Evolutionary conservation across 1,140 invertebrate species (phyloP).

Genomic region (Bombus breviceps): DNA sequence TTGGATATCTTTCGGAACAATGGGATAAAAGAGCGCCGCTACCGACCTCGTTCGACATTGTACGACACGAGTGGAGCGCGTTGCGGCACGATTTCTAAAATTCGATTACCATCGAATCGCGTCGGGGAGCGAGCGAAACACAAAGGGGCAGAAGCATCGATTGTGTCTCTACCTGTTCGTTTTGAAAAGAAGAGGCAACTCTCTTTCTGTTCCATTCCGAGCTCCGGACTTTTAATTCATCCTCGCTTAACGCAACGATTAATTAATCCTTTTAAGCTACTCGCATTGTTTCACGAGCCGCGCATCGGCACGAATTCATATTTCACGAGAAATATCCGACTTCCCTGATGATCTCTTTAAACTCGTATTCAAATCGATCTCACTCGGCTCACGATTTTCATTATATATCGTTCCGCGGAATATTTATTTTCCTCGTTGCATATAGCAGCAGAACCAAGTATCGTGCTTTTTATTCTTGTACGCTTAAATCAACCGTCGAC

Average conservation of each 20-base stretch:
- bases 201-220: background rate
- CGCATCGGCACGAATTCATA: background rate
- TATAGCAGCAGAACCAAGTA: too few relatives aligned
- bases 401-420: background rate
- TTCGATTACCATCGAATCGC: constrained; percentile 40
- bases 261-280: constrained; percentile 28
- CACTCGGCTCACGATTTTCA: background rate
- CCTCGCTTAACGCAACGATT: constrained; percentile 19
- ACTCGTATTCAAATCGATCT: background rate
- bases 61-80: constrained; percentile 17
- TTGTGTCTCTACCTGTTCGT: constrained; percentile 12
- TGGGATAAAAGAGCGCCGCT: constrained; percentile 6
- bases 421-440: too few relatives aligned
- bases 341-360: background rate
- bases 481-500: background rate
- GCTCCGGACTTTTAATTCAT: constrained; percentile 11
- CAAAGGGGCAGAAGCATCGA: constrained; percentile 12
- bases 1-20: constrained; percentile 37
- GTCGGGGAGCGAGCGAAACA: background rate
- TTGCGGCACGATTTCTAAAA: constrained; percentile 47
- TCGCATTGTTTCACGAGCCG: background rate
- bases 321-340: background rate
- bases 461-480: background rate
- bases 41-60: constrained; percentile 7
- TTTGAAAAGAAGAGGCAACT: background rate